Evolutionary conservation across 2,888 invertebrate species (phyloP).

Genomic region (Morpho achilles): DNA sequence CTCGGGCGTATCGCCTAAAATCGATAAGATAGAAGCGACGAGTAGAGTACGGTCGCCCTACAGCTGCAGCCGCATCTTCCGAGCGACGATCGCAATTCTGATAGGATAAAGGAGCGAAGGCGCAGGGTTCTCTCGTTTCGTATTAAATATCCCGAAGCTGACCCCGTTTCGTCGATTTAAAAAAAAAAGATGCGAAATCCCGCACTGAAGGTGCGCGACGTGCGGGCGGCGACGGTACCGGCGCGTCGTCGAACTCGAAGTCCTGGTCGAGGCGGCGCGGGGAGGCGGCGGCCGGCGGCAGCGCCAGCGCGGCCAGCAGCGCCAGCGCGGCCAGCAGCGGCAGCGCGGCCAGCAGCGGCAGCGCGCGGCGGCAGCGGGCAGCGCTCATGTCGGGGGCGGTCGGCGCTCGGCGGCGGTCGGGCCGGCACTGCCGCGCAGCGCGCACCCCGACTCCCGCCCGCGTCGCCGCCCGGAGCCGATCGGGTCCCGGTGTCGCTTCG

Average conservation of each 20-base stretch:
- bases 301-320: constrained; percentile 33
- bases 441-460: constrained; percentile 24
- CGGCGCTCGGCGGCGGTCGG: constrained; percentile 13
- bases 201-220: too few relatives aligned
- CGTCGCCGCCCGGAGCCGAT: constrained; percentile 20
- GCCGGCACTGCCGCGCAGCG: constrained; percentile 14
- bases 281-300: constrained; percentile 40
- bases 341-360: constrained; percentile 11
- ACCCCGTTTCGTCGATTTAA: too few relatives aligned
- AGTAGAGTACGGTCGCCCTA: too few relatives aligned
- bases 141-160: too few relatives aligned
- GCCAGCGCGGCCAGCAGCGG: constrained; percentile 21
- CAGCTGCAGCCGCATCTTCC: too few relatives aligned
- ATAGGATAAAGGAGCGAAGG: too few relatives aligned
- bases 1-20: too few relatives aligned
- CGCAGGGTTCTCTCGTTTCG: too few relatives aligned
- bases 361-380: constrained; percentile 22
- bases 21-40: too few relatives aligned
- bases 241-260: constrained; percentile 70
- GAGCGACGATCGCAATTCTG: too few relatives aligned
- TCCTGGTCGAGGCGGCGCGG: constrained; percentile 53
- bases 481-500: neutral
- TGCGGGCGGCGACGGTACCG: constrained; percentile 37
- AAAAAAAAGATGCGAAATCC: too few relatives aligned
- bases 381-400: constrained; percentile 13